Evolutionary conservation across 2,888 invertebrate genomes (phyloP).

Genomic region (Spisula subtruncata): DNA sequence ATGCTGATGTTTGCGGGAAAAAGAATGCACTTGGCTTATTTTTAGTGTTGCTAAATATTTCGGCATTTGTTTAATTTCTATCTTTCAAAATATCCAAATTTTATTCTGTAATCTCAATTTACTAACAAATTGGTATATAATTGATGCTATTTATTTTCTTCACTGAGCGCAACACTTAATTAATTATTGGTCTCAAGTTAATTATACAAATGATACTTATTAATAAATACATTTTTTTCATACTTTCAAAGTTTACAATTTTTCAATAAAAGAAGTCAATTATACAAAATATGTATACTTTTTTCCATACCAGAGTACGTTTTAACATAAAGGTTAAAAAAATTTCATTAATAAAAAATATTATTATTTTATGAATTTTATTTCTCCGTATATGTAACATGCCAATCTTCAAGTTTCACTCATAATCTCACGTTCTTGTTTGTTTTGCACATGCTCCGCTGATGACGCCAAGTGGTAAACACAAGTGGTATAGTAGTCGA

Average conservation of each 20-base stretch:
- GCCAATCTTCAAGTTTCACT: neutral
- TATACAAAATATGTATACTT: no score
- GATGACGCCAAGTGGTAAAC: constrained; percentile 69
- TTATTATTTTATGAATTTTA: neutral
- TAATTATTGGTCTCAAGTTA: no score
- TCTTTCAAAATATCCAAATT: constrained; percentile 4
- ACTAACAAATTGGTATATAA: no score
- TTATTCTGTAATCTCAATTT: neutral
- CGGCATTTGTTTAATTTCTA: neutral
- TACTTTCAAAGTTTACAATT: no score
- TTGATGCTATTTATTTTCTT: no score
- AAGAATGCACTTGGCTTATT: constrained; percentile 7
- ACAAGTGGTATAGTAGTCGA: constrained; percentile 69
- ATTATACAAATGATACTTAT: neutral
- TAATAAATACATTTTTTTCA: neutral
- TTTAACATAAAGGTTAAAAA: no score
- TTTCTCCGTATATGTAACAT: constrained; percentile 7
- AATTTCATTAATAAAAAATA: neutral
- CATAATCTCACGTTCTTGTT: constrained; percentile 35
- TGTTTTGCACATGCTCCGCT: constrained; percentile 42
- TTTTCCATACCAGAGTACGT: no score
- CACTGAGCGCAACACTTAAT: neutral
- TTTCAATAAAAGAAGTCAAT: no score
- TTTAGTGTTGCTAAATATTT: constrained; percentile 11
- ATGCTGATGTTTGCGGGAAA: neutral